phyloP scores from a whole-genome alignment of 2,797 vertebrate species.

The Cyclura pinguis region DNA sequence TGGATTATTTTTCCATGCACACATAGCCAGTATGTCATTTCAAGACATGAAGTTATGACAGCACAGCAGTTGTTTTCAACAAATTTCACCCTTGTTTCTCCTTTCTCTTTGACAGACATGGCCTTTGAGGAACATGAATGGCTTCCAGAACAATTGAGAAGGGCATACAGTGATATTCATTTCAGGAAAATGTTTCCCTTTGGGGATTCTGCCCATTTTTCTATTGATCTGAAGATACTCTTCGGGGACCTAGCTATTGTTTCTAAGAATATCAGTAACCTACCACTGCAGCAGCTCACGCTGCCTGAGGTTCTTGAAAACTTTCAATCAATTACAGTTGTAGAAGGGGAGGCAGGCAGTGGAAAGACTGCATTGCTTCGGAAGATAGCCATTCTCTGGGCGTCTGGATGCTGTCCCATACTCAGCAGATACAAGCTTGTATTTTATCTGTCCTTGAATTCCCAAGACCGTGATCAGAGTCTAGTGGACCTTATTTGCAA shows the following conservation, averaged over 20 bases:
- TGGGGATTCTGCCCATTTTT: conserved; percentile 34
- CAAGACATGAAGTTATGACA: background rate
- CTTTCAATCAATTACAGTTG: conserved; percentile 64
- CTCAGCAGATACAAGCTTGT: conserved; percentile 71
- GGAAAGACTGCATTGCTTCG: conserved; percentile 69
- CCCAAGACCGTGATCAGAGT: conserved; percentile 31
- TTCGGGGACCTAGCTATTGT: conserved; percentile 60
- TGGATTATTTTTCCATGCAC: background rate
- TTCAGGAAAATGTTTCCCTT: conserved; percentile 57
- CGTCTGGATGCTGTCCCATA: conserved; percentile 66
- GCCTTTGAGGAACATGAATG: conserved; percentile 28
- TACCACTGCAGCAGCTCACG: conserved; percentile 49
- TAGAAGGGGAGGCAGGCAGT: conserved; percentile 72
- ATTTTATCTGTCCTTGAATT: conserved; percentile 68
- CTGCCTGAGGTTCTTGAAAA: conserved; percentile 57
- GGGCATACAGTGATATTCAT: conserved; percentile 41
- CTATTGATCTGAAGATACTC: conserved; percentile 50
- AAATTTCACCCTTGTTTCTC: background rate
- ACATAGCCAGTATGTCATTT: background rate
- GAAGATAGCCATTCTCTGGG: conserved; percentile 72
- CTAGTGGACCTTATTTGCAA: conserved; percentile 57
- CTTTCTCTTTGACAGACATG: conserved; percentile 46
- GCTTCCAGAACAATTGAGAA: conserved; percentile 52
- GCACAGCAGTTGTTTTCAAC: background rate
- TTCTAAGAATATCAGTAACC: conserved; percentile 56